Evolutionary conservation across 2,888 invertebrate species (phyloP).

Genomic region (Microchrysa polita): DNA sequence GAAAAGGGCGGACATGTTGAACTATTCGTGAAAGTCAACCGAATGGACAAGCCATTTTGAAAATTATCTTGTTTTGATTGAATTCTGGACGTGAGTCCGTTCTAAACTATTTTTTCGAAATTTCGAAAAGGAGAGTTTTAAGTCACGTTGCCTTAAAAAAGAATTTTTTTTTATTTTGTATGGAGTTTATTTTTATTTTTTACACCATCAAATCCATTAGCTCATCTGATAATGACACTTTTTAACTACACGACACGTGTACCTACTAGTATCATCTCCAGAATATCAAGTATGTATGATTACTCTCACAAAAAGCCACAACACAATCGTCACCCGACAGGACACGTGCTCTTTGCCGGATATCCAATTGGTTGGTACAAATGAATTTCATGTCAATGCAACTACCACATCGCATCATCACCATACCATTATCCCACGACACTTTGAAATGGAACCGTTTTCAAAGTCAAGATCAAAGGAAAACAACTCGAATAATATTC

Average conservation of each 20-base stretch:
- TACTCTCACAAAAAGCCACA: not conserved
- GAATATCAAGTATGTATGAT: not conserved
- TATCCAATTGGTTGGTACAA: slow-evolving; percentile 12
- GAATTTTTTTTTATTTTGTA: too few species aligned
- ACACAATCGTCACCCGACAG: not conserved
- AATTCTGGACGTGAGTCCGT: too few species aligned
- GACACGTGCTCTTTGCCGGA: slow-evolving; percentile 29
- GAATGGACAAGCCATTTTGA: too few species aligned
- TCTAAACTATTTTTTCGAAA: too few species aligned
- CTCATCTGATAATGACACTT: slow-evolving; percentile 38
- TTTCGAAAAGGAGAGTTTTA: too few species aligned
- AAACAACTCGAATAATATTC: slow-evolving; percentile 49
- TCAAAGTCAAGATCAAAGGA: slow-evolving; percentile 55
- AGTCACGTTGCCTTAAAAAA: too few species aligned
- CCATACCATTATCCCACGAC: slow-evolving; percentile 3
- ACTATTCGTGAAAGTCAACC: too few species aligned
- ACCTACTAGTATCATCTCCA: slow-evolving; percentile 22
- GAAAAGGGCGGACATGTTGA: too few species aligned
- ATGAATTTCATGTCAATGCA: slow-evolving; percentile 5
- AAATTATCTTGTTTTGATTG: too few species aligned
- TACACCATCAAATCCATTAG: not conserved
- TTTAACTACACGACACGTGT: slow-evolving; percentile 31
- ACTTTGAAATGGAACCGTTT: slow-evolving; percentile 49
- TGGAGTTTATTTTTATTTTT: too few species aligned
- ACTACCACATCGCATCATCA: slow-evolving; percentile 31